phyloP scores from a whole-genome alignment of 2,888 invertebrate genomes.

The Cyclophora punctaria region DNA sequence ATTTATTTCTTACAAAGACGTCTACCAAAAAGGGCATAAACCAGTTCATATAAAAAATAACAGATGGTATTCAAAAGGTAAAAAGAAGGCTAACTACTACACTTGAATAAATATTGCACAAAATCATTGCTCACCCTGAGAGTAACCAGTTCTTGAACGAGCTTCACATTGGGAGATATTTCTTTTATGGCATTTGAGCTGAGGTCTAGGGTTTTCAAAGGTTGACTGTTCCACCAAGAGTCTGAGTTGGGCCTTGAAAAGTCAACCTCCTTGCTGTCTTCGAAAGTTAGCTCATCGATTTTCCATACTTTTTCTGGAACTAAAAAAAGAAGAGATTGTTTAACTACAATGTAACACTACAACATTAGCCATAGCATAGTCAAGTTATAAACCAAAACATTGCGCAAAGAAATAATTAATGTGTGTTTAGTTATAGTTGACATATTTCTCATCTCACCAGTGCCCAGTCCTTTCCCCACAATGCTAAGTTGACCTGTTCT shows the following conservation, averaged over 20 bases:
- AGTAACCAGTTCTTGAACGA: slow-evolving; percentile 79
- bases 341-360: too few species aligned
- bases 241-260: slow-evolving; percentile 73
- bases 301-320: slow-evolving; percentile 84
- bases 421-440: not conserved
- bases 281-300: slow-evolving; percentile 79
- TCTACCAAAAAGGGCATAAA: too few species aligned
- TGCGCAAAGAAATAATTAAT: too few species aligned
- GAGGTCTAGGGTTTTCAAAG: slow-evolving; percentile 84
- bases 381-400: too few species aligned
- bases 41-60: too few species aligned
- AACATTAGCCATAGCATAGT: too few species aligned
- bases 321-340: slow-evolving; percentile 33
- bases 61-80: not conserved
- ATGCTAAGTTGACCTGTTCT: slow-evolving; percentile 85
- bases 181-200: slow-evolving; percentile 81
- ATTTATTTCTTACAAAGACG: too few species aligned
- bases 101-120: not conserved
- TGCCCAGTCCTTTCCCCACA: slow-evolving; percentile 75
- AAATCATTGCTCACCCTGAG: slow-evolving; percentile 76
- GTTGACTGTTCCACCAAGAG: slow-evolving; percentile 90
- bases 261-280: slow-evolving; percentile 77
- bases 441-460: slow-evolving; percentile 69
- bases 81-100: not conserved
- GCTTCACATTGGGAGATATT: slow-evolving; percentile 78